phyloP scores from a whole-genome alignment of 1,140 invertebrate genomes.

The Gonioctena quinquepunctata region DNA sequence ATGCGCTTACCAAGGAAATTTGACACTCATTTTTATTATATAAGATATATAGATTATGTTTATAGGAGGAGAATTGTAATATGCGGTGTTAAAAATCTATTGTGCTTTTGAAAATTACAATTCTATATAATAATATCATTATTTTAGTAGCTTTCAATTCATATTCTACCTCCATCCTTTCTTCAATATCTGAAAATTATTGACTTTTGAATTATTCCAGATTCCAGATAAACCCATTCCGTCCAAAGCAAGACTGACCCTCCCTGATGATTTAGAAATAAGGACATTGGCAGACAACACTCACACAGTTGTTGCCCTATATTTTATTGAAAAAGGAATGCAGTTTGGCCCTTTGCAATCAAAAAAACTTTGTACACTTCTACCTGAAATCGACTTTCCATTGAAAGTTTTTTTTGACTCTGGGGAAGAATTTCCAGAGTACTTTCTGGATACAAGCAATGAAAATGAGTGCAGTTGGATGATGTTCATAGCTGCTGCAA shows the following conservation, averaged over 20 bases:
- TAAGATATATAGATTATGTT: too few species aligned
- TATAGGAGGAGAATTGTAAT: too few species aligned
- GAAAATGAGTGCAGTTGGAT: conserved; percentile 68
- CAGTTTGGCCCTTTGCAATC: conserved; percentile 51
- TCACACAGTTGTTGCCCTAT: conserved; percentile 31
- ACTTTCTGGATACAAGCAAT: conserved; percentile 61
- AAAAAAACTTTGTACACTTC: conserved; percentile 41
- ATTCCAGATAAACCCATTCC: conserved; percentile 42
- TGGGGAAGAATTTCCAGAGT: conserved; percentile 47
- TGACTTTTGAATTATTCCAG: conserved; percentile 32
- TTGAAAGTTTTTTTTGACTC: conserved; percentile 47
- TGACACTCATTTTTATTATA: too few species aligned
- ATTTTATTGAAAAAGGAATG: conserved; percentile 40
- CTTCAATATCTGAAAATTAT: too few species aligned
- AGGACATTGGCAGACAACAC: conserved; percentile 43
- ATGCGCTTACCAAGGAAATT: too few species aligned
- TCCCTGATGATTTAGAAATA: conserved; percentile 44
- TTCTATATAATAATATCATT: too few species aligned
- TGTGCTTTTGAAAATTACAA: too few species aligned
- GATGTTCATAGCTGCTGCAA: conserved; percentile 62
- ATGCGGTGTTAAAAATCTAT: too few species aligned
- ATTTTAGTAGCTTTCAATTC: too few species aligned
- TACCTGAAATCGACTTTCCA: conserved; percentile 45
- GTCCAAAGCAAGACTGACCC: conserved; percentile 44
- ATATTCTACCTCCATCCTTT: neutral